Evolutionary conservation across 1,140 invertebrate species (phyloP).

Genomic region (Vanessa tameamea): DNA sequence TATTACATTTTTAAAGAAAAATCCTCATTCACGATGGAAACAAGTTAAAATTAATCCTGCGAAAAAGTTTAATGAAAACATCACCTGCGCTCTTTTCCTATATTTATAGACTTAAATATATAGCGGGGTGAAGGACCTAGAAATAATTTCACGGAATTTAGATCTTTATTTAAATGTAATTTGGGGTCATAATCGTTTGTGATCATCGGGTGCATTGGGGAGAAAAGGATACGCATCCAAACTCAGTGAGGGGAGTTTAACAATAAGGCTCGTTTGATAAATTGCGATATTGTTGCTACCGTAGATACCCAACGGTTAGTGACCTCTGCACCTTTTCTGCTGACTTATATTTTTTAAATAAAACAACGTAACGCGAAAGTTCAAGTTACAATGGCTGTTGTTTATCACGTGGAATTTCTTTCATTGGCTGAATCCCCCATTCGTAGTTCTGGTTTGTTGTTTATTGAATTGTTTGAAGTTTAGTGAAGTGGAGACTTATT

Average conservation of each 20-base stretch:
- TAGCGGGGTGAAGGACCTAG: conserved; percentile 32
- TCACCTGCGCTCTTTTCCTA: conserved; percentile 62
- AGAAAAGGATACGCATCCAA: conserved; percentile 56
- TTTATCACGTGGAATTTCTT: conserved; percentile 52
- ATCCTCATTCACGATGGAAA: conserved; percentile 24
- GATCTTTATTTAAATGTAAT: conserved; percentile 4
- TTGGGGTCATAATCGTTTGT: conserved; percentile 39
- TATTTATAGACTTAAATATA: conserved; percentile 57
- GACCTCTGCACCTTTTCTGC: conserved; percentile 46
- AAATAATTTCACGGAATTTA: conserved; percentile 13
- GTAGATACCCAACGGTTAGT: conserved; percentile 46
- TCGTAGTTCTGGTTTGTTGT: conserved; percentile 47
- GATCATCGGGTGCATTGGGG: conserved; percentile 50
- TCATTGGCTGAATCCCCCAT: conserved; percentile 52
- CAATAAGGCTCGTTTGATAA: conserved; percentile 77
- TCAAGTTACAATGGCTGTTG: conserved; percentile 38
- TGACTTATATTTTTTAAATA: conserved; percentile 36
- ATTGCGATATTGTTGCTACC: conserved; percentile 73
- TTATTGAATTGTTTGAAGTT: conserved; percentile 56
- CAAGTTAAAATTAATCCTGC: conserved; percentile 55
- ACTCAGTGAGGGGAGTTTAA: conserved; percentile 59
- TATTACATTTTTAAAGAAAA: conserved; percentile 13
- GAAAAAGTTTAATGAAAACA: conserved; percentile 73
- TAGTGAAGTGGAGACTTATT: conserved; percentile 29
- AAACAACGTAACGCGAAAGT: conserved; percentile 8